Evolutionary conservation across 2,113 vertebrate species (phyloP).

Genomic region (Bubalus kerabau): DNA sequence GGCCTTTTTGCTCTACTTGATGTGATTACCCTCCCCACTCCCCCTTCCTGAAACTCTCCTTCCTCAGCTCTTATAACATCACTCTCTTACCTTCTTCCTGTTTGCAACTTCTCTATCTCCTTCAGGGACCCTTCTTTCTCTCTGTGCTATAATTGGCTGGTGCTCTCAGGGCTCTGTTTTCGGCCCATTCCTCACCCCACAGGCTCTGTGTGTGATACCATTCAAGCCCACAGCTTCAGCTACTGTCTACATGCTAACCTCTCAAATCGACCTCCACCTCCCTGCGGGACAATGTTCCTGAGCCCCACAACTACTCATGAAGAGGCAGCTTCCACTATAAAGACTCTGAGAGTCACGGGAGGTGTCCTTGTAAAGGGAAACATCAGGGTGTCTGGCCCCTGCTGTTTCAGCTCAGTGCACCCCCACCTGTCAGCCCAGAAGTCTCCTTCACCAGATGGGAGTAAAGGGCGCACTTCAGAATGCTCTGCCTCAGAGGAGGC

Average conservation of each 20-base stretch:
- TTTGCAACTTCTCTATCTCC: neutral
- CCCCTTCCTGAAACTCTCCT: neutral
- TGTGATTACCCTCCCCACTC: neutral
- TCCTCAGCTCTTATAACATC: neutral
- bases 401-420: neutral
- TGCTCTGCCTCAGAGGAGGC: neutral
- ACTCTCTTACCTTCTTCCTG: neutral
- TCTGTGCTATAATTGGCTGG: neutral
- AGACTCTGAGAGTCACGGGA: neutral
- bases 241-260: too few relatives aligned
- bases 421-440: neutral
- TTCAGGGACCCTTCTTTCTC: neutral
- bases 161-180: neutral
- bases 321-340: neutral
- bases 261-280: neutral
- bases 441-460: neutral
- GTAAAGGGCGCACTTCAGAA: neutral
- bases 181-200: neutral
- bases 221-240: neutral
- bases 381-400: accelerated
- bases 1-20: neutral
- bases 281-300: neutral
- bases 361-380: too few relatives aligned
- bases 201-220: neutral
- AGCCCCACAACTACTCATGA: neutral